Evolutionary conservation across 2,888 invertebrate species (phyloP), one percentile per base, ranked within the genome.

Genomic region (Digitonthophagus gazella): DNA sequence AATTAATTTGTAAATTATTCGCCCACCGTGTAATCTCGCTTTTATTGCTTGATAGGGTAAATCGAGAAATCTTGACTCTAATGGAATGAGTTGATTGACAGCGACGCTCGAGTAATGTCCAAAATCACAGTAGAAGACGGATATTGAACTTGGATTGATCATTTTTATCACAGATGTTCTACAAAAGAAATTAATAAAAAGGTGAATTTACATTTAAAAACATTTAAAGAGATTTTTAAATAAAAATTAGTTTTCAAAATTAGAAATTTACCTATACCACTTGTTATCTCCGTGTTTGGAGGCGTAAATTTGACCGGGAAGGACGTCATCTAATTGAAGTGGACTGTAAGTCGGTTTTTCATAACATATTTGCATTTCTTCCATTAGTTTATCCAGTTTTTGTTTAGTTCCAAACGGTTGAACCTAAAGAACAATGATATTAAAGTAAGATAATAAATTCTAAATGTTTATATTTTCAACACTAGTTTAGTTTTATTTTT

Each of bases 41-140:
- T 87, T 87, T 58, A 91, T 83, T 0, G 90, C 89, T 81, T 90
- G 89, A 80, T 87, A 88, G 1, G 90, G 90, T 69, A 91, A 80
- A 71, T 84, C 82, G 71, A 86, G 82, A 75, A 89, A 90, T 73
- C 86, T 82, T 0, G 80, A 77, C 63, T 85, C 84, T 19, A 91
- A 80, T 2, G 86, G 85, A 71, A 86, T 84, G 63, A 91, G 79
- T 67, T 87, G 84, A 55, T 84, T 84, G 67, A 86, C 79, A 75
- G 87, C 81, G 14, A 89, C 76, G 66, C 86, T 85, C n/a, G 84
- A 84, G 69, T 88, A 86, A 74, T 89, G 87, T 5, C 90, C 90
- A 74, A 85, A 89, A 80, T 91, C 91, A 74, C 89, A 88, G 75
- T 86, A 88, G 70, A 86, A 87, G 3, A 89, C 88, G 6, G 87